Evolutionary conservation across 2,113 vertebrate species (phyloP).

Genomic region (Carettochelys insculpta): DNA sequence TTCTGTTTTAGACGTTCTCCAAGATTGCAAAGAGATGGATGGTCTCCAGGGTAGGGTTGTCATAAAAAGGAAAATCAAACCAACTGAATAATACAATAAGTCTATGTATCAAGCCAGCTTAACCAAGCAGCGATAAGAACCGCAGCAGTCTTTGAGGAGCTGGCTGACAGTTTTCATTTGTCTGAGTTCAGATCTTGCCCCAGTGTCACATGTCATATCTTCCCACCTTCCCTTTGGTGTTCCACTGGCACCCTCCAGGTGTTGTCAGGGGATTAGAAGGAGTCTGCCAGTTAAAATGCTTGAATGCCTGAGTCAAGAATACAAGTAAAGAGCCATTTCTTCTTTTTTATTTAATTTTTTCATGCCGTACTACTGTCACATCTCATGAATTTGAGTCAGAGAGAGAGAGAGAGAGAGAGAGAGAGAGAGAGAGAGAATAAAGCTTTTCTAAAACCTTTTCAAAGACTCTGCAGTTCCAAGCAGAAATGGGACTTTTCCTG

Average conservation of each 20-base stretch:
- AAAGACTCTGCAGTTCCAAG: not conserved
- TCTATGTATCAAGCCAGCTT: conserved; percentile 77
- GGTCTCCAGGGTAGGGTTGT: conserved; percentile 81
- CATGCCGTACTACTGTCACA: not conserved
- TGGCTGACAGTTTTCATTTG: conserved; percentile 85
- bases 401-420: too few relatives aligned
- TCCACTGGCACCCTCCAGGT: conserved; percentile 66
- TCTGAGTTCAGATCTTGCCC: conserved; percentile 75
- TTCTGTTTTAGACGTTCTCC: conserved; percentile 71
- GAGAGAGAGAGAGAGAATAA: too few relatives aligned
- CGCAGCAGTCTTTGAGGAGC: conserved; percentile 78
- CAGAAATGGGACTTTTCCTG: not conserved
- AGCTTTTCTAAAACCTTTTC: not conserved
- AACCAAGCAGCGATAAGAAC: conserved; percentile 77
- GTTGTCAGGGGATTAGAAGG: conserved; percentile 66
- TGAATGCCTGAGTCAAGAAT: conserved; percentile 49
- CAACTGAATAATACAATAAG: conserved; percentile 82
- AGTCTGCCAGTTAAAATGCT: conserved; percentile 62
- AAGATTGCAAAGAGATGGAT: conserved; percentile 81
- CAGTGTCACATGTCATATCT: conserved; percentile 72
- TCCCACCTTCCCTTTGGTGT: conserved; percentile 59
- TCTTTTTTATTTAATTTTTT: not conserved
- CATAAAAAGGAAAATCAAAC: conserved; percentile 84
- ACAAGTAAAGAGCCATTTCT: conserved; percentile 9
- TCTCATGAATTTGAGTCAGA: conserved; percentile 4